Evolutionary conservation across 2,888 invertebrate species (phyloP).

Genomic region (Trissoscelio sp.): DNA sequence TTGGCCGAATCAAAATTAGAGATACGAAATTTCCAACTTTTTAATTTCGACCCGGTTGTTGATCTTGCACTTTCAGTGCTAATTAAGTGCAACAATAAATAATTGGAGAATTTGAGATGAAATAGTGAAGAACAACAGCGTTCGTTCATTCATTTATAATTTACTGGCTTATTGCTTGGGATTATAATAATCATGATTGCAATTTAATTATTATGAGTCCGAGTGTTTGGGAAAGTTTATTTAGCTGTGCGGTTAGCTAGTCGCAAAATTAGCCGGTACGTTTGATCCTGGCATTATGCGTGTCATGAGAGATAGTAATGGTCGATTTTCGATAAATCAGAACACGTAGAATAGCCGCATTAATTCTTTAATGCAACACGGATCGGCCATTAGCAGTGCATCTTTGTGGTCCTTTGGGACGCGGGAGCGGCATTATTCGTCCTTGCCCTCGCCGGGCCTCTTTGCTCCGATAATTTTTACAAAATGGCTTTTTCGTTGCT

Average conservation of each 20-base stretch:
- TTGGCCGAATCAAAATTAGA: constrained; percentile 26
- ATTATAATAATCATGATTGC: too few relatives aligned
- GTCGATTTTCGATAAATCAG: constrained; percentile 64
- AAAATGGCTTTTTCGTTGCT: constrained; percentile 73
- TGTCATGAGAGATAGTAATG: constrained; percentile 37
- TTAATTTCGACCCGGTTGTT: not conserved
- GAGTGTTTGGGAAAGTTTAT: constrained; percentile 33
- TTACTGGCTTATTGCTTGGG: too few relatives aligned
- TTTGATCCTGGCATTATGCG: constrained; percentile 46
- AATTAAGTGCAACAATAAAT: constrained; percentile 3
- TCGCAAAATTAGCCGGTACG: constrained; percentile 43
- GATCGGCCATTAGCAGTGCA: constrained; percentile 80
- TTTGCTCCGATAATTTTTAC: constrained; percentile 76
- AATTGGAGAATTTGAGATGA: too few relatives aligned
- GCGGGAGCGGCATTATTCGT: constrained; percentile 64
- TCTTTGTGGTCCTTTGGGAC: constrained; percentile 78
- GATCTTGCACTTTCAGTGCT: not conserved
- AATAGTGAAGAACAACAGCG: too few relatives aligned
- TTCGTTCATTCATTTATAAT: too few relatives aligned
- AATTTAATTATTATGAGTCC: too few relatives aligned
- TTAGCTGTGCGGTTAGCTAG: constrained; percentile 37
- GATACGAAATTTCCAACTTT: constrained; percentile 12
- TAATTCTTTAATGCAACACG: constrained; percentile 80
- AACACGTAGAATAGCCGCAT: constrained; percentile 71
- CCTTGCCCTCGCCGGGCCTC: constrained; percentile 64